Base-by-base conservation (phyloP, 2,888 invertebrate genomes). In the Drosophila melanosoma region DNA sequence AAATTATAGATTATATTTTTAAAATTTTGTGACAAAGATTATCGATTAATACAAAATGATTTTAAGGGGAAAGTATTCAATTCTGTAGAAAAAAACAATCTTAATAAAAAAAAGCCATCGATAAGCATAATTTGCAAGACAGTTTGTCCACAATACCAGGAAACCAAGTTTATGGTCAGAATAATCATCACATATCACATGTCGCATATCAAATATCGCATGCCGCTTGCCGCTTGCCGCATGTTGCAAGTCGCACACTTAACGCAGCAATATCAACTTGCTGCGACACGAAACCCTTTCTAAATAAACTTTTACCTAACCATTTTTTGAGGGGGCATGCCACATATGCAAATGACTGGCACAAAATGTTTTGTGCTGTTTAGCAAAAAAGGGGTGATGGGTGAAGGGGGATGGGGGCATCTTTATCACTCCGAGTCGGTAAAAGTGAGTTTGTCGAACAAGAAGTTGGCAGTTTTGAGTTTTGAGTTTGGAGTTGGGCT, bases 311-410 rank as follows among this genome's bases (percentile, higher is more conserved):
- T 49, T 54, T 33, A 49, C 26, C 53, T 48, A 52, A 29, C 15
- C 38, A 15, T 4, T 20, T 51, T n/a, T 15, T n/a, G n/a, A n/a
- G 45, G 45, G 45, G 23, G 26, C 45, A 17, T 26, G 7, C 20
- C 38, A 20, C 72, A 74, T 87, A 85, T 85, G 84, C 69, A 85
- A 85, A 85, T 89, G 87, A 75, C 61, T 71, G 51, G 62, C 29
- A 67, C 32, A 66, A 74, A 73, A 82, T 83, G 81, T 81, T 76
- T 81, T 69, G 64, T 67, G 70, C 68, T 80, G 70, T 65, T 76
- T 69, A 68, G 81, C 69, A 77, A 8, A 38, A 45, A 23, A 2
- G 15, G 45, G 1, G 3, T 12, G 3, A 17, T 7, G 2, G 36
- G 36, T 6, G 38, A 26, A 3, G 36, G 3, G 15, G 8, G 8